phyloP scores from a whole-genome alignment of 2,113 vertebrate species.

The Propithecus coquereli region DNA sequence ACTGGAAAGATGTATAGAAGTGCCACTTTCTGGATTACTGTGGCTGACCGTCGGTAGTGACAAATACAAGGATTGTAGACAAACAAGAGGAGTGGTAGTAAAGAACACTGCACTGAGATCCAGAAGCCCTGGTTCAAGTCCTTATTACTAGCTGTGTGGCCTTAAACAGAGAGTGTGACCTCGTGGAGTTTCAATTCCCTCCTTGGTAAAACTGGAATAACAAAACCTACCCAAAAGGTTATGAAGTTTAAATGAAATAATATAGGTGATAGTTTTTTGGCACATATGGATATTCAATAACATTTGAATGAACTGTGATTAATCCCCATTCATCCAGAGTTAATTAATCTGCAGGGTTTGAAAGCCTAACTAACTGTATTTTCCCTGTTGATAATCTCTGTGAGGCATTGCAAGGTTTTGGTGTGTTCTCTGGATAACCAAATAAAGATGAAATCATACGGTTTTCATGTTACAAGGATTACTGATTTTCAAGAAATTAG shows the following conservation, averaged over 20 bases:
- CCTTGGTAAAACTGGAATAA: not conserved
- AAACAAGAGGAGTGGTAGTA: not conserved
- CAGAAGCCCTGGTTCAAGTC: not conserved
- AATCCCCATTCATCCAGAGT: not conserved
- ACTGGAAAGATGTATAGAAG: not conserved
- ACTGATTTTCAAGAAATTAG: constrained; percentile 55
- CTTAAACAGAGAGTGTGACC: not conserved
- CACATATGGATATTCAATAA: not conserved
- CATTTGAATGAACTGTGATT: not conserved
- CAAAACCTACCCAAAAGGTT: not conserved
- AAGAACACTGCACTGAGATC: not conserved
- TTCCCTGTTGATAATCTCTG: not conserved
- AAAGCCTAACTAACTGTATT: not conserved
- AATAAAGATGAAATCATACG: constrained; percentile 44
- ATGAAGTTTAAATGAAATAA: not conserved
- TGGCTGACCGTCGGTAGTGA: not conserved
- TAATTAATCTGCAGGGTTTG: not conserved
- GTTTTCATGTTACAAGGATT: constrained; percentile 34
- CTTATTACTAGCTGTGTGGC: not conserved
- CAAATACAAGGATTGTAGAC: not conserved
- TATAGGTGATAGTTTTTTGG: not conserved
- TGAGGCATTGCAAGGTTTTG: not conserved
- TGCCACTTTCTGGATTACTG: not conserved
- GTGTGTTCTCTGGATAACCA: constrained; percentile 12
- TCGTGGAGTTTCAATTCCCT: not conserved